Percentiles rank a stretch among this genome's conserved stretches.
Evolutionary conservation across 2,113 vertebrate genomes (phyloP).

Genomic region (Equus quagga): DNA sequence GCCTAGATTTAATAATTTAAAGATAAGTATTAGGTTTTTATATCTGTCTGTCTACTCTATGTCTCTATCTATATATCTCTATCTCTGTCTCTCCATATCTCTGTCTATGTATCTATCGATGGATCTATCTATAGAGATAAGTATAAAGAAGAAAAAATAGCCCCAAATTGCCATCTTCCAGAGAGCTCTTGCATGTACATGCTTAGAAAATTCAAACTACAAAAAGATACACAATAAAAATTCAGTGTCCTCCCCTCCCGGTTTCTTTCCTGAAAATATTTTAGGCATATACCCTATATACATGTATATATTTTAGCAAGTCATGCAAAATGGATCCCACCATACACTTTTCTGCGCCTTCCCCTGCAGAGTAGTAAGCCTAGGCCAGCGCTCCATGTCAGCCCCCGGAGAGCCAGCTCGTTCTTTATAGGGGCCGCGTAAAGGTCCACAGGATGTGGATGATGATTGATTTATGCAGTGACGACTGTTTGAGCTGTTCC

Average conservation of each 20-base stretch:
- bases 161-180: neutral
- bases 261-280: constrained; percentile 55
- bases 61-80: neutral
- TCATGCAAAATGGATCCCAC: neutral
- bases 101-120: neutral
- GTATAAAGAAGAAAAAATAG: constrained; percentile 37
- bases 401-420: neutral
- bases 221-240: constrained; percentile 42
- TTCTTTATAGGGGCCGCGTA: neutral
- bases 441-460: neutral
- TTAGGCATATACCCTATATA: neutral
- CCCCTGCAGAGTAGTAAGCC: neutral
- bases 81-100: neutral
- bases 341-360: neutral
- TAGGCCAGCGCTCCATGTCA: neutral
- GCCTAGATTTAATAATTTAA: constrained; percentile 33
- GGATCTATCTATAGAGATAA: neutral
- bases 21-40: constrained; percentile 17
- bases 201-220: constrained; percentile 46
- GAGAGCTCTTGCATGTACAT: neutral
- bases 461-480: neutral
- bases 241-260: neutral
- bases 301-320: neutral
- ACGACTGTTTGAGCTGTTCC: neutral
- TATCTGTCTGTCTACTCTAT: neutral